Conservation (phyloP, 2,113 vertebrate genomes). For the Ancistrus triradiatus region DNA sequence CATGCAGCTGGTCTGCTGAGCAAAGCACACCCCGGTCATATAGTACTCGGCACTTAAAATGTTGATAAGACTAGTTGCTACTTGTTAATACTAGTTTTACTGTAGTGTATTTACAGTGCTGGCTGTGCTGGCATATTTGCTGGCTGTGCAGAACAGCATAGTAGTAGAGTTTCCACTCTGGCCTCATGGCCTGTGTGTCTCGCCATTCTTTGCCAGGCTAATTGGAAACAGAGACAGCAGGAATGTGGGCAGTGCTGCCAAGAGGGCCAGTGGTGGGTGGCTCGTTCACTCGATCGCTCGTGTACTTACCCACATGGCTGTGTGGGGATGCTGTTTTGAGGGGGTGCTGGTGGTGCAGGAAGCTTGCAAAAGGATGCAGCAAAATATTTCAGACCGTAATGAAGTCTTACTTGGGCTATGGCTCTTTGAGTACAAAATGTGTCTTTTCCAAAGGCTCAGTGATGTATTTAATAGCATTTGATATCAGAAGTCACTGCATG, state of each 20-base stretch:
- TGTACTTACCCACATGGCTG: constrained; percentile 2
- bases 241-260: constrained; percentile 43
- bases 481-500: too few species aligned
- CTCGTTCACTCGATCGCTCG: not conserved
- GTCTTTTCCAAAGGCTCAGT: too few species aligned
- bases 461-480: too few species aligned
- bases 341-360: constrained; percentile 2
- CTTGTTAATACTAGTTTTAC: not conserved
- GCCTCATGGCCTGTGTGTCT: constrained; percentile 20
- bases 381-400: not conserved
- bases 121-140: too few species aligned
- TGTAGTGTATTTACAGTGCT: not conserved
- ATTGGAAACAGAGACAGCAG: constrained; percentile 53
- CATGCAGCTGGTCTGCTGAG: too few species aligned
- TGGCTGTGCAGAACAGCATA: not conserved
- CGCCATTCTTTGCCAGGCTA: constrained; percentile 35
- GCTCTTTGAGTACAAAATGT: too few species aligned
- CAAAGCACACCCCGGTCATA: too few species aligned
- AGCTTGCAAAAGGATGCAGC: constrained; percentile 2
- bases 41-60: too few species aligned
- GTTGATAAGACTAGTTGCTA: not conserved
- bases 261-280: constrained; percentile 27
- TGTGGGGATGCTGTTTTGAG: not conserved
- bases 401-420: too few species aligned
- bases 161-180: constrained; percentile 14